A percentile compares a stretch with the other conserved stretches of the same genome.
Evolutionary conservation across 2,797 vertebrate species (phyloP).

Genomic region (Enteromius fasciolatus): DNA sequence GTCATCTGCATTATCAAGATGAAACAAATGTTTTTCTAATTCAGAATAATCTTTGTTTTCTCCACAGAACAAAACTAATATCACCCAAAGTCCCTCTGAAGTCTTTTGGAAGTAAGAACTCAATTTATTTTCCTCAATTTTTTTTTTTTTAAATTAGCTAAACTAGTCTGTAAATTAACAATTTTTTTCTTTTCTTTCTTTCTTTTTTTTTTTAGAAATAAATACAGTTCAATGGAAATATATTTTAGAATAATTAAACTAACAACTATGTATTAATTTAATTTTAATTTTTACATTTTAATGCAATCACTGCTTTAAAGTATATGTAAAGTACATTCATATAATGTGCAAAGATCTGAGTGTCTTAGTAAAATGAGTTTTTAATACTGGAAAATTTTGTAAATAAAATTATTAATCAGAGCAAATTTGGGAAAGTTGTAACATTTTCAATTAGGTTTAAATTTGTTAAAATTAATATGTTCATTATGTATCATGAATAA

Average conservation of each 20-base stretch:
- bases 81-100: conserved; percentile 77
- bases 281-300: background rate
- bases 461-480: background rate
- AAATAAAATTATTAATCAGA: background rate
- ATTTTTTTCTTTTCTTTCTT: too few relatives aligned
- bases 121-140: background rate
- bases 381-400: background rate
- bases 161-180: background rate
- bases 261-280: background rate
- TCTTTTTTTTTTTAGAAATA: background rate
- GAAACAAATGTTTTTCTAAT: background rate
- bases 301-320: background rate
- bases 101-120: conserved; percentile 86
- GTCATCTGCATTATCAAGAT: background rate
- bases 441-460: background rate
- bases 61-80: conserved; percentile 58
- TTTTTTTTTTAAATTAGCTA: background rate
- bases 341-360: background rate
- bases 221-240: background rate
- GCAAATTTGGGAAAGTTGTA: background rate
- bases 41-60: background rate
- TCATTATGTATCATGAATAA: background rate
- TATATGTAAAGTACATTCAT: background rate
- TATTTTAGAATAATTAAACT: background rate
- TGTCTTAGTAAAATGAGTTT: background rate